Percentiles rank a stretch among this genome's conserved stretches.
phyloP scores from a whole-genome alignment of 2,113 vertebrate species.

The Danio rerio region DNA sequence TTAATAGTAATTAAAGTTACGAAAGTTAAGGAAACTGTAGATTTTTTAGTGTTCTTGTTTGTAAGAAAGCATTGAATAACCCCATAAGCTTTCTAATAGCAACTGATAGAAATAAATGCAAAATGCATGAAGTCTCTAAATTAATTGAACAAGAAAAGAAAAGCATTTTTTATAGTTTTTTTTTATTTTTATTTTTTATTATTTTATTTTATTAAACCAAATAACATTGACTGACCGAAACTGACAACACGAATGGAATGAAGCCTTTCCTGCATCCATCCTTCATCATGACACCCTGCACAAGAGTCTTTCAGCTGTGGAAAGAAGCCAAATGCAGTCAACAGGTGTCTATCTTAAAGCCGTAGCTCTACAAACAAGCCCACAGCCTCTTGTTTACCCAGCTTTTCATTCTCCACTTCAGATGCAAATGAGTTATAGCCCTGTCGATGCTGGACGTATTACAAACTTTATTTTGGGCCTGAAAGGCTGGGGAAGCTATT shows the following conservation, averaged over 20 bases:
- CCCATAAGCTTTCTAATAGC: conserved; percentile 22
- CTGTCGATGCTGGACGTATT: conserved; percentile 69
- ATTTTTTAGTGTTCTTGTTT: background rate
- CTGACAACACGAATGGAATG: background rate
- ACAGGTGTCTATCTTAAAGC: conserved; percentile 58
- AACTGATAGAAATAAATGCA: conserved; percentile 43
- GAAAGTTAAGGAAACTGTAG: too few species aligned
- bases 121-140: conserved; percentile 43
- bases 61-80: conserved; percentile 10
- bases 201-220: too few species aligned
- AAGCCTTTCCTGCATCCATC: conserved; percentile 6
- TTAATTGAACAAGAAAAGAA: conserved; percentile 60
- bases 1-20: too few species aligned
- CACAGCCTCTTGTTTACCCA: conserved; percentile 58
- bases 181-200: background rate
- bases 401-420: conserved; percentile 64
- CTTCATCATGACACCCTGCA: conserved; percentile 14
- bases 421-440: conserved; percentile 68
- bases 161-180: background rate
- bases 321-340: conserved; percentile 6
- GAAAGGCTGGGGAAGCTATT: conserved; percentile 63
- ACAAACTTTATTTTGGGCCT: conserved; percentile 72
- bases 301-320: conserved; percentile 18
- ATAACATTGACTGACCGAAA: conserved; percentile 69
- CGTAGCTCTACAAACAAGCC: conserved; percentile 54